A percentile compares a stretch with the other conserved stretches of the same genome.
Evolutionary conservation across 2,888 invertebrate species (phyloP).

Genomic region (Serrognathus titanus): DNA sequence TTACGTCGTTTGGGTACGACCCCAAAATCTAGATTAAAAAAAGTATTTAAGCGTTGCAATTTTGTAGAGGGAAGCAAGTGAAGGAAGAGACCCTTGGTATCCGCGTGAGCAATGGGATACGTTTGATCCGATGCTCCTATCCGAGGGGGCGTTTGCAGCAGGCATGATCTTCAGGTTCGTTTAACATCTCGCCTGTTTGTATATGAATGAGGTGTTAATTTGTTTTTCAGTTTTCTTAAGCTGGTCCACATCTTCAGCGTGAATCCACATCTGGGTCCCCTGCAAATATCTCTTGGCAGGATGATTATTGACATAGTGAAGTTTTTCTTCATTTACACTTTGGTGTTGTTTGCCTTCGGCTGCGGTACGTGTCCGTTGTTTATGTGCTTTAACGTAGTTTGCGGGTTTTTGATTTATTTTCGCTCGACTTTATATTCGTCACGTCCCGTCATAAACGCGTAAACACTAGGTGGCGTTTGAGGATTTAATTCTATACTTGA

Average conservation of each 20-base stretch:
- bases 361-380: slow-evolving; percentile 50
- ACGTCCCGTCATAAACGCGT: background rate
- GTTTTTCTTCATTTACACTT: slow-evolving; percentile 91
- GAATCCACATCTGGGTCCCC: slow-evolving; percentile 91
- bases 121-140: slow-evolving; percentile 91
- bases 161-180: slow-evolving; percentile 86
- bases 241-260: slow-evolving; percentile 96
- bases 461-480: background rate
- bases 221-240: slow-evolving; percentile 74
- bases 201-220: slow-evolving; percentile 7
- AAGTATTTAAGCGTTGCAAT: background rate
- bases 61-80: slow-evolving; percentile 62
- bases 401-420: background rate
- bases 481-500: no score
- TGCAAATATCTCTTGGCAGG: slow-evolving; percentile 88
- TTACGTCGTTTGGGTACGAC: slow-evolving; percentile 79
- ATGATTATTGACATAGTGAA: slow-evolving; percentile 95
- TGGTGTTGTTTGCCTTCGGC: slow-evolving; percentile 92
- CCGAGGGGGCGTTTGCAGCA: slow-evolving; percentile 92
- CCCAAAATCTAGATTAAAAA: no score
- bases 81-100: slow-evolving; percentile 75
- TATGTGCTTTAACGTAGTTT: background rate
- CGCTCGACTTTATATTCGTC: background rate
- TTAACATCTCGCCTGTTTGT: no score
- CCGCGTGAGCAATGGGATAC: slow-evolving; percentile 90